Evolutionary conservation across 2,888 invertebrate genomes (phyloP).

Genomic region (Andrena fulva): DNA sequence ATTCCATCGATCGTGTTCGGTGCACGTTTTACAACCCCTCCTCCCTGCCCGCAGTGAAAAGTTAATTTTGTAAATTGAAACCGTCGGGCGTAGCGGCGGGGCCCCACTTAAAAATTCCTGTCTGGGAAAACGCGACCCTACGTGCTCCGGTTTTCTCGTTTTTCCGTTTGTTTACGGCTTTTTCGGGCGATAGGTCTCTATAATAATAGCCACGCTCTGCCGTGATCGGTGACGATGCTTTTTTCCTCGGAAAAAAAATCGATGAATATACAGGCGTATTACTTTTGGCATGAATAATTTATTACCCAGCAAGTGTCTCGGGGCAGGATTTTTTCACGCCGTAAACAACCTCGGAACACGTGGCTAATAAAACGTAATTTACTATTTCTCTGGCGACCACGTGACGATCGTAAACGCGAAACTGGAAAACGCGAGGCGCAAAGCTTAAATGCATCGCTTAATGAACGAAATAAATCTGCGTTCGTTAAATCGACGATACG

Average conservation of each 20-base stretch:
- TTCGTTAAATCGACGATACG: no score
- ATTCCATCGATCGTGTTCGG: constrained; percentile 30
- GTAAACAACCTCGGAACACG: background rate
- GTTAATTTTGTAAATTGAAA: constrained; percentile 54
- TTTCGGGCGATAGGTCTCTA: background rate
- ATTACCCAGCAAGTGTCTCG: background rate
- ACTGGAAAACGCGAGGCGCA: background rate
- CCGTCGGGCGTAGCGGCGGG: background rate
- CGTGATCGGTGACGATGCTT: background rate
- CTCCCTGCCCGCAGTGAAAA: background rate
- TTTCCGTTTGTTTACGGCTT: background rate
- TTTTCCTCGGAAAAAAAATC: background rate
- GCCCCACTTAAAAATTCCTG: background rate
- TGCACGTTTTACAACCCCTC: constrained; percentile 24
- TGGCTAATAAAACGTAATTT: background rate
- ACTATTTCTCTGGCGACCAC: background rate
- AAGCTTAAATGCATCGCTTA: no score
- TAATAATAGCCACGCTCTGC: background rate
- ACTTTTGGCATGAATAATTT: constrained; percentile 8
- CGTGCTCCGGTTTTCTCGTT: background rate
- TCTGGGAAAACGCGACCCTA: background rate
- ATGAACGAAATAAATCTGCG: background rate
- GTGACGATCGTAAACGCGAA: background rate
- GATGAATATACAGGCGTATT: background rate
- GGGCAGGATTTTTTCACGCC: background rate